Base-by-base conservation (phyloP, 2,888 invertebrate species). In the Drosophila antonietae region DNA sequence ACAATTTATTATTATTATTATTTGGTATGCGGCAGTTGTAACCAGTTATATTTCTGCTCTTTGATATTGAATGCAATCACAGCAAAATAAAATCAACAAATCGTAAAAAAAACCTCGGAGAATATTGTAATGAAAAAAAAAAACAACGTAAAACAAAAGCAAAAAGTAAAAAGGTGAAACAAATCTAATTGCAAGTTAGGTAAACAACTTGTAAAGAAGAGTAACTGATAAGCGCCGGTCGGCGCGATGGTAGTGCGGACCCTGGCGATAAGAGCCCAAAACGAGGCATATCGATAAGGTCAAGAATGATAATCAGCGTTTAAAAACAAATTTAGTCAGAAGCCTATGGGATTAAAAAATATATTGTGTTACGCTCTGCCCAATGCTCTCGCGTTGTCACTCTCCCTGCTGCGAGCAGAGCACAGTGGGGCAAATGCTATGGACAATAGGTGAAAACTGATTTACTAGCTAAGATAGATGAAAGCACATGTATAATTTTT, bases 251-350 rank as follows among this genome's bases (percentile, higher is more conserved):
- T 12, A 51, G 12, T 15, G 37, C 33, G 35, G 33, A 47, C n/a
- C 31, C 31, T 10, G 23, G 47, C 44, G 75, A 71, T 69, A 78
- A 80, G 78, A 47, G 73, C 51, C 20, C 56, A n/a, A 57, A 57
- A 33, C 55, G 43, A 37, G 46, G 59, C 70, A 75, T 68, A 75
- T 83, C 81, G 81, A 83, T 80, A 83, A 75, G 75, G 80, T 67
- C 58, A 73, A 68, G 44, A 75, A 71, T 56, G 35, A 61, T 64
- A 73, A 80, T 71, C 58, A 63, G 55, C 67, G 57, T 60, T 81
- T 68, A 59, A 71, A 78, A 84, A 78, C 70, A 72, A 65, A 83
- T 67, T 63, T 63, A 43, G 43, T 56, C 51, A 37, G 28, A 33
- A 41, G 49, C 15, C 58, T 53, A 18, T 63, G 47, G 58, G 66